Percentiles rank a stretch among this genome's conserved stretches.
These are phyloP conservation scores for Eristalinus aeneus DNA, from an alignment of 2,888 invertebrate genomes.

Conservation along the genomic window DNA sequence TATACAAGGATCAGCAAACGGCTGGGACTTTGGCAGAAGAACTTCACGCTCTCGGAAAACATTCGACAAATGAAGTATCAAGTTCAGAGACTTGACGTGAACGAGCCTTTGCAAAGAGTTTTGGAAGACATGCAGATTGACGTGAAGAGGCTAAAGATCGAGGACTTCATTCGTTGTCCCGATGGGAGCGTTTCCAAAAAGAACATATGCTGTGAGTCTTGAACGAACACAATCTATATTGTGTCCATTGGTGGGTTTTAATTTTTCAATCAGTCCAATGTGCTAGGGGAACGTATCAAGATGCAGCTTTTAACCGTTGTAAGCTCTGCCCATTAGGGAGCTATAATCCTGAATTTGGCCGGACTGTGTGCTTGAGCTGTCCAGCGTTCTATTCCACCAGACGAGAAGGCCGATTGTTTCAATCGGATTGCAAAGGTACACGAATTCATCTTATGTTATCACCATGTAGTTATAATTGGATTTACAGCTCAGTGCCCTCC, in stretches of 20 bases:
- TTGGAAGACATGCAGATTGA: slow-evolving; percentile 72
- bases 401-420: slow-evolving; percentile 80
- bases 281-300: slow-evolving; percentile 85
- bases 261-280: slow-evolving; percentile 82
- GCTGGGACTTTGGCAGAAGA: slow-evolving; percentile 75
- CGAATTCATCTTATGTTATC: no score
- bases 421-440: slow-evolving; percentile 83
- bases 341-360: slow-evolving; percentile 83
- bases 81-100: slow-evolving; percentile 66
- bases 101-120: slow-evolving; percentile 67
- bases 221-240: not conserved
- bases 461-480: not conserved
- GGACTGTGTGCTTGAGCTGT: slow-evolving; percentile 82
- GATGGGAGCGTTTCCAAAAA: slow-evolving; percentile 82
- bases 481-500: slow-evolving; percentile 82
- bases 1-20: slow-evolving; percentile 73
- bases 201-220: slow-evolving; percentile 82
- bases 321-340: slow-evolving; percentile 83
- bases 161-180: slow-evolving; percentile 80
- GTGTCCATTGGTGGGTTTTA: not conserved
- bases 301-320: slow-evolving; percentile 82
- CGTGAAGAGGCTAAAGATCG: slow-evolving; percentile 72
- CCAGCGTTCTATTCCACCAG: slow-evolving; percentile 83
- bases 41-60: slow-evolving; percentile 74
- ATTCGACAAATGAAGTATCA: slow-evolving; percentile 71